Percentiles rank a stretch among this genome's conserved stretches.
Evolutionary conservation across 2,113 vertebrate species (phyloP).

Genomic region (Perca schrenkii): DNA sequence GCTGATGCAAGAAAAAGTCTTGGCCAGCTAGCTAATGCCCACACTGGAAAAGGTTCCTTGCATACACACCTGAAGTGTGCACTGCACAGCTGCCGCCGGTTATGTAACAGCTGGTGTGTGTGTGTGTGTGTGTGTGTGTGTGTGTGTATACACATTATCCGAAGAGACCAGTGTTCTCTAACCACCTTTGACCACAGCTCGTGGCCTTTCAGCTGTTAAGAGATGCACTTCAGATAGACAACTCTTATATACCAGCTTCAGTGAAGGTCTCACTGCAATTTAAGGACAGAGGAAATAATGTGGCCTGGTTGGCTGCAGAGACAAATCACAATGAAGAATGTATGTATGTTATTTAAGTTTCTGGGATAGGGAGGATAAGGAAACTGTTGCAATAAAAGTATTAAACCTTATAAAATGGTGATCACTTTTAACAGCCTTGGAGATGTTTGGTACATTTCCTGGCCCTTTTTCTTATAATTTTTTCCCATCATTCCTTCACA

Average conservation of each 20-base stretch:
- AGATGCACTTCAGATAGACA: slow-evolving; percentile 20
- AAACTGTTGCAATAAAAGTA: background rate
- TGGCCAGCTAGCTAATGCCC: slow-evolving; percentile 28
- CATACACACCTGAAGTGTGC: background rate
- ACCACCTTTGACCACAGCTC: slow-evolving; percentile 24
- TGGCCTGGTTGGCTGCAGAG: slow-evolving; percentile 19
- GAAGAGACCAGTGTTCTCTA: slow-evolving; percentile 26
- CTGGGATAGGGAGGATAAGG: accelerated
- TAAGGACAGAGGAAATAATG: slow-evolving; percentile 22
- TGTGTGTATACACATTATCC: background rate
- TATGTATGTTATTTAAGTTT: slow-evolving; percentile 24
- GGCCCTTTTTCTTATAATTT: background rate
- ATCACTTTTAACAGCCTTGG: background rate
- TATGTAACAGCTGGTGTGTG: slow-evolving; percentile 41
- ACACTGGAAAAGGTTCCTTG: background rate
- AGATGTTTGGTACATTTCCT: background rate
- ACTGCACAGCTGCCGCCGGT: slow-evolving; percentile 31
- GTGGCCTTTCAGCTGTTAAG: slow-evolving; percentile 34
- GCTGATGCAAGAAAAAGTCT: slow-evolving; percentile 4
- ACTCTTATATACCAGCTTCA: slow-evolving; percentile 11
- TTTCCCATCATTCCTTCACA: background rate
- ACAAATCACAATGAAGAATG: slow-evolving; percentile 45
- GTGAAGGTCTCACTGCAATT: slow-evolving; percentile 13
- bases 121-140: too few relatives aligned
- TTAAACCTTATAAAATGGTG: background rate